Evolutionary conservation across 1,140 invertebrate species (phyloP), one percentile per base, ranked within the genome.

Genomic region (Episyrphus balteatus): DNA sequence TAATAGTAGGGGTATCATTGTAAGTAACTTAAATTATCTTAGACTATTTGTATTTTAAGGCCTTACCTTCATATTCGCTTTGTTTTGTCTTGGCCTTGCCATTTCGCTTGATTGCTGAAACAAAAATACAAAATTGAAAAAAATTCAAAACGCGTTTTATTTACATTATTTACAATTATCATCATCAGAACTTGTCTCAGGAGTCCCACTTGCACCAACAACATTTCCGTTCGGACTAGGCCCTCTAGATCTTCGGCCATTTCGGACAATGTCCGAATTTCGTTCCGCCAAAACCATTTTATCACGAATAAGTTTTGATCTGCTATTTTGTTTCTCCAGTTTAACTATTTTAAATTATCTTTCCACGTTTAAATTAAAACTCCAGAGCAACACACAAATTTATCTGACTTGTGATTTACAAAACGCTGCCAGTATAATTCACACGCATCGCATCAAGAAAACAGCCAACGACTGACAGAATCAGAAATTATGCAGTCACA

Each of bases 221-320:
- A 76, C 77, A 70, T 87, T 83, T 52, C 82, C 84, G 76, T 88
- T 90, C 48, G 88, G 88, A 75, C 86, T 91, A 60, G 87, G 84
- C 62, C 87, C 88, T 62, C 86, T 77, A 52, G 88, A 91, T 70
- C 86, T 79, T 54, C 86, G 79, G 40, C 88, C 88, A 70, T 91
- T 91, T 61, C 86, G 74, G 51, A 84, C 78, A 70, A 79, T 80
- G 56, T 88, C 85, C 51, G 75, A 76, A 71, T 83, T 87, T 73
- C 84, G 83, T 66, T 91, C 88, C 11, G 87, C 84, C 66, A 90
- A 77, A 61, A 91, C 88, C 88, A 91, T 91, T 65, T 70, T 65
- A 51, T 64, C 61, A 42, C 31, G 8, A 26, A 5, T 31, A 21
- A 15, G 30, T 11, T 32, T 33, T 26, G 17, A 19, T 34, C 42